These are phyloP conservation scores for Zapus hudsonius DNA, from an alignment of 2,113 vertebrate genomes.

Conservation along the genomic window DNA sequence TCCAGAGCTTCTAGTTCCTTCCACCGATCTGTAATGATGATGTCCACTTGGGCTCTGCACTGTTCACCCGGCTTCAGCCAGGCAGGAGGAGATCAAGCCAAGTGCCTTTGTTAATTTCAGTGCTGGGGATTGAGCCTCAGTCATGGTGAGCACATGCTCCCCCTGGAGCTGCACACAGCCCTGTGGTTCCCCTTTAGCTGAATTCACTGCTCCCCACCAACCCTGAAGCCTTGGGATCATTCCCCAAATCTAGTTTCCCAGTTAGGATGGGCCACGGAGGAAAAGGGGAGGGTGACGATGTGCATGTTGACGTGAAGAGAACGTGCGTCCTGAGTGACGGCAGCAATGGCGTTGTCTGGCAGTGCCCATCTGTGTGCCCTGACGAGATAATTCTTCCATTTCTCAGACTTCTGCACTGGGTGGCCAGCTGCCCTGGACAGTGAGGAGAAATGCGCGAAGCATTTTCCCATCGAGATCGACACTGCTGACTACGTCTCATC, in stretches of 20 bases:
- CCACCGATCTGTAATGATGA: neutral
- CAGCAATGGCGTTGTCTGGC: neutral
- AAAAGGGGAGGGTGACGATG: neutral
- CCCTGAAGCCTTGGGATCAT: neutral
- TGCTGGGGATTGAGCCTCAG: neutral
- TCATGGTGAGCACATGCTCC: neutral
- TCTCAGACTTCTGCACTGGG: slow-evolving; percentile 94
- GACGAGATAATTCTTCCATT: slow-evolving; percentile 51
- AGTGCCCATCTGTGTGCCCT: too few species aligned
- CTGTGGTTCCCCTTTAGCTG: neutral
- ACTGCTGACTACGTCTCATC: slow-evolving; percentile 91
- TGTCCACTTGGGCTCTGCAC: neutral
- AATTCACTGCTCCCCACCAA: neutral
- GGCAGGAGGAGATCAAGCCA: neutral
- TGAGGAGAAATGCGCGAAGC: slow-evolving; percentile 89
- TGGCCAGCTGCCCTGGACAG: slow-evolving; percentile 93
- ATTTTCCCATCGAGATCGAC: slow-evolving; percentile 92
- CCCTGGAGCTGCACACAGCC: neutral
- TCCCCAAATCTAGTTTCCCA: neutral
- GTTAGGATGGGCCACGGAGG: neutral
- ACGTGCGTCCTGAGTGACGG: neutral
- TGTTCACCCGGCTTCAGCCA: neutral
- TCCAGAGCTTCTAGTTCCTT: neutral
- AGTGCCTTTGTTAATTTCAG: neutral
- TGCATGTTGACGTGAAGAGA: too few species aligned